Base-by-base conservation (phyloP, 2,113 vertebrate genomes). In the Cercocebus atys region DNA sequence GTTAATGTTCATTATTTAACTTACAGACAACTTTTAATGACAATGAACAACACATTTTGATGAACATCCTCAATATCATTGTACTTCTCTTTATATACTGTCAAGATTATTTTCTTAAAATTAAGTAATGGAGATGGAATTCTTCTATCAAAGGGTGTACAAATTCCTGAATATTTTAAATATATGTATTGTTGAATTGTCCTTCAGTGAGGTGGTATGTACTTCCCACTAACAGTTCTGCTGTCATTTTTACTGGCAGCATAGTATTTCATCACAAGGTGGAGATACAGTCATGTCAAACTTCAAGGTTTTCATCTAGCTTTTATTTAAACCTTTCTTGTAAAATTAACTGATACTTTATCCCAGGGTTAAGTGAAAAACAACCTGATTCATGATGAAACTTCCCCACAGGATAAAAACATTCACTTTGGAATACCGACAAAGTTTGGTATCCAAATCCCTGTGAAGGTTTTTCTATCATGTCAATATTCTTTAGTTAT, bases 91-190 rank as follows among this genome's bases (percentile, higher is more conserved):
- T 86, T 84, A 38, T 23, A 82, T 14, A 75, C 8, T 20, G 40
- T 68, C 59, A 97, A 89, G 40, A 94, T 90, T 80, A 76, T 75
- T 94, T 94, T 80, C 32, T 90, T 52, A 81, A 94, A 94, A 88
- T 59, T 92, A 88, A 90, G n/a, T 90, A 79, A 73, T 40, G 17
- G 35, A 87, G 55, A 86, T 91, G 12, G n/a, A 88, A 82, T 72
- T 96, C 11, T 40, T 76, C 50, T 47, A 87, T 43, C 30, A 81
- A 95, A 47, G 2, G 4, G 25, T 84, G 18, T 66, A 27, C 5
- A 89, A 55, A 43, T 78, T 91, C 52, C 55, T 72, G 73, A 86
- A 40, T 27, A 89, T 55, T 83, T 76, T 70, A 64, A 45, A 75
- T 35, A 59, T 83, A 23, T 38, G 20, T 61, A 20, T 20, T 47